Evolutionary conservation across 2,113 vertebrate species (phyloP).

Genomic region (Ceyx margarethae): DNA sequence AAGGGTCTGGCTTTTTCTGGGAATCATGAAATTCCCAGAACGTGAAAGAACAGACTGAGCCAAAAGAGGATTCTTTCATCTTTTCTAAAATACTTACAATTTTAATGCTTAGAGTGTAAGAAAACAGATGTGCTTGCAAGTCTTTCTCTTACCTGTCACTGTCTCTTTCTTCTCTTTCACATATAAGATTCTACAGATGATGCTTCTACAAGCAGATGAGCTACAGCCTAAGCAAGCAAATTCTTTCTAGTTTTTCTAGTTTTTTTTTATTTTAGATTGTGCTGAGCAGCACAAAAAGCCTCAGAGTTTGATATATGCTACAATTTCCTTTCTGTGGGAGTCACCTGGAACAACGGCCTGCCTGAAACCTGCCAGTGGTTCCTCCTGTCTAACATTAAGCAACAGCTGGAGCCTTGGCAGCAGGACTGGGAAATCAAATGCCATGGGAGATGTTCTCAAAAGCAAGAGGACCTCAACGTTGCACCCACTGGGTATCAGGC

Average conservation of each 20-base stretch:
- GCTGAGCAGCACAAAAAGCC: conserved; percentile 36
- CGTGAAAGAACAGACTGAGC: conserved; percentile 12
- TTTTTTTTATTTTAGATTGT: conserved; percentile 28
- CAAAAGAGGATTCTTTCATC: conserved; percentile 48
- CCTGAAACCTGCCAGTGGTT: conserved; percentile 48
- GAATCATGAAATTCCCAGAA: neutral
- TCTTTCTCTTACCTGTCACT: conserved; percentile 41
- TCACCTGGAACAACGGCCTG: conserved; percentile 57
- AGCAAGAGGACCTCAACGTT: neutral
- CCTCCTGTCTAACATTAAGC: conserved; percentile 54
- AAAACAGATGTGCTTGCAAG: neutral
- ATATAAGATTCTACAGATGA: neutral
- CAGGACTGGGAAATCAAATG: conserved; percentile 8
- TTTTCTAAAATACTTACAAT: neutral
- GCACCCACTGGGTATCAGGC: neutral
- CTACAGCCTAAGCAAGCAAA: conserved; percentile 1
- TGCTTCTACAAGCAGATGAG: neutral
- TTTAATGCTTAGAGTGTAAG: neutral
- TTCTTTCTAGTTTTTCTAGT: neutral
- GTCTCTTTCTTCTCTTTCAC: neutral
- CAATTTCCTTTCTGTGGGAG: conserved; percentile 61
- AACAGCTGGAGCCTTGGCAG: conserved; percentile 51
- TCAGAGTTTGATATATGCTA: conserved; percentile 26
- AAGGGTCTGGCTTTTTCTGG: conserved; percentile 13
- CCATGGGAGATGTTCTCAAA: neutral